Conservation (phyloP, 2,888 invertebrate genomes). For the Xanthorhoe spadicearia region DNA sequence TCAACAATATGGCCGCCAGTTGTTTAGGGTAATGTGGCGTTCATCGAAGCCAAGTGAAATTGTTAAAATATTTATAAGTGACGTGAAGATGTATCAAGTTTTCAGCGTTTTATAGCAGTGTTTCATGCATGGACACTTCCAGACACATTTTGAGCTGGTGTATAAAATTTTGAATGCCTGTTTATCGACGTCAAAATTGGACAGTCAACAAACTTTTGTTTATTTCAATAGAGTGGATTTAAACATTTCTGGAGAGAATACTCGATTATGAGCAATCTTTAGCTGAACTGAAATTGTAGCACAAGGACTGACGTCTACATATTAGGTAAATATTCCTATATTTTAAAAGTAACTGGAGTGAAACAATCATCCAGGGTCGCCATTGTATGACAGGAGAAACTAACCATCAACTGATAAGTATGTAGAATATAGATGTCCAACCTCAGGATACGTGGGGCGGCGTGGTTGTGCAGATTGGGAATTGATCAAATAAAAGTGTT, state of each 20-base stretch:
- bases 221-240: conserved; percentile 79
- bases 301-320: conserved; percentile 76
- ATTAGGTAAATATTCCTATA: conserved; percentile 75
- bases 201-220: conserved; percentile 86
- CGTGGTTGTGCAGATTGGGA: too few species aligned
- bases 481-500: too few species aligned
- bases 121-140: conserved; percentile 73
- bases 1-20: conserved; percentile 84
- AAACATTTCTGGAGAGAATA: conserved; percentile 72
- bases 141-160: conserved; percentile 72
- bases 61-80: conserved; percentile 78
- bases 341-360: conserved; percentile 60
- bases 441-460: too few species aligned
- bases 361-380: conserved; percentile 74
- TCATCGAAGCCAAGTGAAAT: conserved; percentile 82
- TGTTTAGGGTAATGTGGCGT: conserved; percentile 85
- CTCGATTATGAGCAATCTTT: conserved; percentile 79
- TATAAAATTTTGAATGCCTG: conserved; percentile 75
- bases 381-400: conserved; percentile 81
- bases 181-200: conserved; percentile 79
- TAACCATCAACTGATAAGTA: conserved; percentile 52
- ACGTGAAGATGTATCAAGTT: conserved; percentile 81
- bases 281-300: conserved; percentile 76
- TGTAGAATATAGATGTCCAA: too few species aligned
- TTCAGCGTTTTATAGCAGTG: conserved; percentile 81